A percentile compares a stretch with the other conserved stretches of the same genome.
Conservation (phyloP, 2,113 vertebrate species). For the Cephalopholis sonnerati region DNA sequence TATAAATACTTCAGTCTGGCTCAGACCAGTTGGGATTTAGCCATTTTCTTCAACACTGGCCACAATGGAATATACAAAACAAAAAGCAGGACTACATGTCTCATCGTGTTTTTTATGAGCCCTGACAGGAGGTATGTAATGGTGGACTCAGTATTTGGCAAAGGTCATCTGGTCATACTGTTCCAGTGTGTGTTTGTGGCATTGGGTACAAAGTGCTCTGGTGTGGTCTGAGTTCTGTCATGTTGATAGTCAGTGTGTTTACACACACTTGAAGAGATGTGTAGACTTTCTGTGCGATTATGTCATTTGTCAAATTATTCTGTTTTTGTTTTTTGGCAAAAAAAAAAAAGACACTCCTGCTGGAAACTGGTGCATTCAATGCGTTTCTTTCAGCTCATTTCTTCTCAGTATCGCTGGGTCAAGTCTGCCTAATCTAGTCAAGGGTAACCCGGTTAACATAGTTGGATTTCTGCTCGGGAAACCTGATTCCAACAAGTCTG, state of each 20-base stretch:
- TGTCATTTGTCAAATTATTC: neutral
- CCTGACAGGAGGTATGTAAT: slow-evolving; percentile 69
- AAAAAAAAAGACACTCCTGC: neutral
- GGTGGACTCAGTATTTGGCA: slow-evolving; percentile 2
- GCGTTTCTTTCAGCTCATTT: neutral
- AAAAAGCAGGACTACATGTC: slow-evolving; percentile 48
- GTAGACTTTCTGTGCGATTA: neutral
- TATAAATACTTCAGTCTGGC: slow-evolving; percentile 5
- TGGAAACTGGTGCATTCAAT: neutral
- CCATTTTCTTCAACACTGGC: slow-evolving; percentile 3
- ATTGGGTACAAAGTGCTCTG: neutral
- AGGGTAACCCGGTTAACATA: neutral
- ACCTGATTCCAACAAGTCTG: neutral
- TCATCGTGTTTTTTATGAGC: slow-evolving; percentile 39
- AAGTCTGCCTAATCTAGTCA: neutral
- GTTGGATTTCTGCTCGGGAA: neutral
- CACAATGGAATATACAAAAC: slow-evolving; percentile 51
- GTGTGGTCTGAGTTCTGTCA: neutral
- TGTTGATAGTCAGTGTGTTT: slow-evolving; percentile 18
- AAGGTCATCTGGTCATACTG: neutral
- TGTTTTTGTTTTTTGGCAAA: neutral
- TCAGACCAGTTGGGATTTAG: slow-evolving; percentile 21
- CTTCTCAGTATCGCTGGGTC: neutral
- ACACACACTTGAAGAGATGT: neutral
- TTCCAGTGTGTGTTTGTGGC: slow-evolving; percentile 7